Evolutionary conservation across 2,113 vertebrate species (phyloP), one percentile per base, ranked within the genome.

Genomic region (Heterochromis multidens): DNA sequence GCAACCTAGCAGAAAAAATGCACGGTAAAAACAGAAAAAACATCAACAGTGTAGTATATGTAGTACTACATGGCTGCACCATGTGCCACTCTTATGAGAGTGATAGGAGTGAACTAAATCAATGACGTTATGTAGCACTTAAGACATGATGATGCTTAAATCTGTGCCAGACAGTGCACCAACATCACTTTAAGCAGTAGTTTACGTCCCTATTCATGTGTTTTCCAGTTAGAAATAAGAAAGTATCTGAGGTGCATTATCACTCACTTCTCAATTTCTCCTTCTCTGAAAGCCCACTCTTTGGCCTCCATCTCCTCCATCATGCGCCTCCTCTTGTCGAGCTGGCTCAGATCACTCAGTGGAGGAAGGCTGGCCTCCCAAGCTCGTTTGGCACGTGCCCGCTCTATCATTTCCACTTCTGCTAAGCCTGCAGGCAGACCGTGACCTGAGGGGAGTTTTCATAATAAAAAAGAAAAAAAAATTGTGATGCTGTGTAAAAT

Each of bases 251-350:
- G 7, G 14, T 35, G 21, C 14, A 77, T 17, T 40, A n/a, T 4
- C 21, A 76, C 94, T 95, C 94, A 99, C 99, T 96, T 97, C 77
- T 97, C 93, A 27, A 99, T 99, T 94, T 99, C 96, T 31, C 92
- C 91, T 59, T 99, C 98, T 94, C 98, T 96, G 77, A 97, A 97
- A 88, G 97, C 97, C 98, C 97, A 99, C 85, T 99, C 97, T 80
- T 97, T 96, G 77, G 96, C 96, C 89, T 98, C 97, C 97, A 98
- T 98, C 6, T 95, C 96, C 6, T 97, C 96, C 96, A 99, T 97
- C 97, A 99, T 98, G 49, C 80, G 96, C 83, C 95, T 94, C 89
- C 98, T 97, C 91, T 97, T 97, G 2, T 95, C 89, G 0, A 95
- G 63, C 31, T 97, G 96, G 61, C 91, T 88, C 11, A 91, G 67